Base-by-base conservation (phyloP, 2,888 invertebrate species). In the Exocentrus adspersus region DNA sequence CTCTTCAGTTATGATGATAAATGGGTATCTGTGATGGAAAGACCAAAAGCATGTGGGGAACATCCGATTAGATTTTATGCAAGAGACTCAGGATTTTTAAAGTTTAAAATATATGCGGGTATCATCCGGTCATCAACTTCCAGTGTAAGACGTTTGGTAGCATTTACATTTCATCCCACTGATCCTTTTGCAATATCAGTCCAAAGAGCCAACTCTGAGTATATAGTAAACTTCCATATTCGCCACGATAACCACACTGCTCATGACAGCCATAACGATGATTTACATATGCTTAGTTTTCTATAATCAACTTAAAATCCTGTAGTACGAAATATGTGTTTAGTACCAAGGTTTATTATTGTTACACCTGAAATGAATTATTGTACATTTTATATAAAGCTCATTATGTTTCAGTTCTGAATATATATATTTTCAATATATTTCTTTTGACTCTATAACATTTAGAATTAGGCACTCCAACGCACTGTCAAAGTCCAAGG, bases 161-260 rank as follows among this genome's bases (percentile, higher is more conserved):
- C 97, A 14, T 98, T 97, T 80, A 95, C 95, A 7, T 97, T 96
- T 82, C 98, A 98, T 84, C 98, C 98, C 0, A 93, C 91, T 10
- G 97, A 98, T 83, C 98, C 98, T 0, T 95, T 98, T 83, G 93
- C 95, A 6, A 95, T 98, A 69, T 97, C 96, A 77, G 94, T 97
- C 6, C 97, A 98, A 81, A 87, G 97, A 73, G 93, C 95, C 7
- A 93, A 95, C 83, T 89, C 93, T 0, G 95, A 95, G 79, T 98
- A 97, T 81, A 92, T 95, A 64, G 95, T 97, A 50, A 97, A 97
- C 84, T 94, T 98, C 82, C 98, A 98, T 79, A 88, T 98, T 59
- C 87, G 95, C 77, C 74, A 75, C 50, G 80, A 80, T 62, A 71
- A 63, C 41, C 68, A 65, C 2, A 68, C 46, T 42, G 45, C 56